Conservation (phyloP, 2,797 vertebrate species). For the Sebastiscus tertius region DNA sequence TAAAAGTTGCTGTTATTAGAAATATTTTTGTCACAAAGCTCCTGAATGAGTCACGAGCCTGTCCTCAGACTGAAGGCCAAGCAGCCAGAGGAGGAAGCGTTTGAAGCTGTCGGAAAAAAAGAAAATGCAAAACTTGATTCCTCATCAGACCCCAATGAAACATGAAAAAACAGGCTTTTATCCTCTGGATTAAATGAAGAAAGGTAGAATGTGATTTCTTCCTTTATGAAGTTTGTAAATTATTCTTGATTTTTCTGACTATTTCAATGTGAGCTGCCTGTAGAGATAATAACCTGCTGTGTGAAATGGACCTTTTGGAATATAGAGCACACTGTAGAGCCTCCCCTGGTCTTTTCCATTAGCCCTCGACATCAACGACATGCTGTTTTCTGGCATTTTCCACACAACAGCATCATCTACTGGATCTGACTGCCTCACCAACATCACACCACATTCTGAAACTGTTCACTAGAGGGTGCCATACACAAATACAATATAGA, state of each 20-base stretch:
- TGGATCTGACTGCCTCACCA: not conserved
- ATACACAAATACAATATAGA: constrained; percentile 11
- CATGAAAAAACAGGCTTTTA: not conserved
- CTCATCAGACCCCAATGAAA: not conserved
- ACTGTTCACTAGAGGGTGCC: constrained; percentile 65
- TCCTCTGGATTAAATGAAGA: not conserved
- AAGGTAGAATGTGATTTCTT: not conserved
- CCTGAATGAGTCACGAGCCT: constrained; percentile 1
- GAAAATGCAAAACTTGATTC: not conserved
- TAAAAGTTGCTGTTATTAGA: constrained; percentile 15
- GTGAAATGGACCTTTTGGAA: not conserved
- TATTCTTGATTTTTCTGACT: not conserved
- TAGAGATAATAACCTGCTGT: not conserved
- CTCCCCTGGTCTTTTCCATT: not conserved
- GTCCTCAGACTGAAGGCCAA: constrained; percentile 1
- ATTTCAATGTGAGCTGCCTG: not conserved
- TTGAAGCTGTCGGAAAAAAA: not conserved
- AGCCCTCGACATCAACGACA: not conserved
- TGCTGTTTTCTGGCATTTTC: constrained; percentile 36
- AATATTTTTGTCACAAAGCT: constrained; percentile 18
- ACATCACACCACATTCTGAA: constrained; percentile 1
- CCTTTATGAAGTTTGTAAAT: not conserved
- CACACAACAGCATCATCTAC: constrained; percentile 46
- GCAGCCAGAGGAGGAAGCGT: not conserved
- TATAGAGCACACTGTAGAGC: not conserved